Base-by-base conservation (phyloP, 1,140 invertebrate genomes). In the Aleiodes sp. region DNA sequence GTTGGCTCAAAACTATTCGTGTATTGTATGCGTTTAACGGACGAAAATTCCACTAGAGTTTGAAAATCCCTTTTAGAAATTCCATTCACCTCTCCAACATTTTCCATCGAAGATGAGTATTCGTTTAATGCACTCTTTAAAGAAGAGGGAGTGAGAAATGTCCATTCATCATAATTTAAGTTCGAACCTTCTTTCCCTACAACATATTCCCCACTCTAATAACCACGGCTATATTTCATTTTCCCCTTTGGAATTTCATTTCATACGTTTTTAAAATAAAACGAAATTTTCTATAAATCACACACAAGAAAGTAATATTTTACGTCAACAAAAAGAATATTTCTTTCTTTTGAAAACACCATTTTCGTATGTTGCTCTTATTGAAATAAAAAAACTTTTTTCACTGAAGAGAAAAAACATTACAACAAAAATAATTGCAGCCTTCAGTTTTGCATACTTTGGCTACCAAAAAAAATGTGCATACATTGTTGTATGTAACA, bases 81-180 rank as follows among this genome's bases (percentile, higher is more conserved):
- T 12, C 7, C 7, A 43, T 16, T 52, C 46, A 52, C n/a, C n/a
- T n/a, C n/a, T n/a, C n/a, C n/a, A n/a, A n/a, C n/a, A n/a, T n/a
- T n/a, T n/a, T n/a, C n/a, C n/a, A 52, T 52, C 46, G 46, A 24
- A 21, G 46, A 52, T 24, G 46, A 24, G 19, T 52, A 9, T 52
- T 24, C 21, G 46, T 16, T 24, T 52, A 52, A 52, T 52, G 2
- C 26, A 52, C 19, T 21, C 46, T 8, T 21, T n/a, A n/a, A n/a
- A 24, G 10, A 12, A 52, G 19, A 16, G 21, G 7, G 19, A 16
- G 19, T 52, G 46, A 6, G 46, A 21, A 8, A 12, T 52, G 46
- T 52, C 26, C 46, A 52, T 52, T 52, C 26, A 52, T 52, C 46
- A 52, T 21, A 52, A 52, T 52, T 24, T 52, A 46, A 46, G n/a